Percentiles rank a stretch among this genome's conserved stretches.
These are phyloP conservation scores for Furnarius figulus DNA, from an alignment of 2,113 vertebrate species.

Conservation along the genomic window DNA sequence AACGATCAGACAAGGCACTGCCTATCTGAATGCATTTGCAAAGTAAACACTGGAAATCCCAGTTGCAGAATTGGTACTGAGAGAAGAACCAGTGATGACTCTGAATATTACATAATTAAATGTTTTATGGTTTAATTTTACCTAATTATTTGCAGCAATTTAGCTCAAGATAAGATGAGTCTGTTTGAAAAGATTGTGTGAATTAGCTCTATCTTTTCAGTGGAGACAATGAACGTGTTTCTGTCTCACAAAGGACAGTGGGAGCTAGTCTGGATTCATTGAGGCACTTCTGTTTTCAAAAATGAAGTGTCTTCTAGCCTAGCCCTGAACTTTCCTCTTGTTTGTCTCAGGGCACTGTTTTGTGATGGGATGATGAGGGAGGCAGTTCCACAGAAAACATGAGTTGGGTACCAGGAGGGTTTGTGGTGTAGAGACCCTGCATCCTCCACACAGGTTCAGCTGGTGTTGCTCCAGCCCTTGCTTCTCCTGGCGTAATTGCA, in stretches of 20 bases:
- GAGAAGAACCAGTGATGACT: not conserved
- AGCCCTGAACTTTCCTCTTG: not conserved
- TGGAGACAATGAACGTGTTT: not conserved
- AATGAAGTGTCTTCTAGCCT: not conserved
- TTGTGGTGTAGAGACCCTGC: not conserved
- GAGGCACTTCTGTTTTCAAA: not conserved
- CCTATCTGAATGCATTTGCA: not conserved
- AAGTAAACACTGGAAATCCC: not conserved
- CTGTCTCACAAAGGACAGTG: not conserved
- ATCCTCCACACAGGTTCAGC: not conserved
- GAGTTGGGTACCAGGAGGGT: not conserved
- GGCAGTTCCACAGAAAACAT: not conserved
- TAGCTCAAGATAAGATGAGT: not conserved
- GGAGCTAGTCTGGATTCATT: not conserved
- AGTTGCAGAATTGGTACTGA: not conserved
- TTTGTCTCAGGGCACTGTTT: not conserved
- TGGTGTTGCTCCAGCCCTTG: accelerated
- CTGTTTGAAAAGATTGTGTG: not conserved
- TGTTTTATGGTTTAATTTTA: not conserved
- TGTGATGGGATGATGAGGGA: not conserved
- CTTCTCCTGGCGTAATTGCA: not conserved
- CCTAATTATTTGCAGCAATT: not conserved
- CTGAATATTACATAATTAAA: not conserved
- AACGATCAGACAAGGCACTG: not conserved
- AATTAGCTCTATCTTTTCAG: not conserved